Conservation (phyloP, 2,113 vertebrate species). For the Lampris incognitus region DNA sequence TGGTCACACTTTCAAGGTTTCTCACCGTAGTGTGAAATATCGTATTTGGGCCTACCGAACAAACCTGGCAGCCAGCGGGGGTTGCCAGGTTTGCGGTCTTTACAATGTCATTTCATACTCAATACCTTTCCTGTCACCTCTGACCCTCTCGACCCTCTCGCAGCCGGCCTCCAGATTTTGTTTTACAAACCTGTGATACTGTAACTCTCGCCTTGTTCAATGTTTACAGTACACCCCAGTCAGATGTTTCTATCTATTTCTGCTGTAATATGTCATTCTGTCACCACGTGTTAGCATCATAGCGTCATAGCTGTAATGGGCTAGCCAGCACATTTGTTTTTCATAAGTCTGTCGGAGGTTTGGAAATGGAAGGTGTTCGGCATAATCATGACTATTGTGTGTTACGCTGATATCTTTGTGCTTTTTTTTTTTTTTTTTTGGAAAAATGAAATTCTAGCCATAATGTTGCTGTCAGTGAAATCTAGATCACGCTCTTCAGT, state of each 20-base stretch:
- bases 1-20: constrained; percentile 11
- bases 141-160: constrained; percentile 45
- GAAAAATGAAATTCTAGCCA: neutral
- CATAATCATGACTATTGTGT: neutral
- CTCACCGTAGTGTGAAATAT: constrained; percentile 25
- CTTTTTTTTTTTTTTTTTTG: too few species aligned
- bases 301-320: constrained; percentile 47
- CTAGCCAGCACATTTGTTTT: constrained; percentile 15
- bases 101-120: constrained; percentile 16
- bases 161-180: constrained; percentile 25
- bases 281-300: constrained; percentile 1
- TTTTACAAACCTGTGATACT: constrained; percentile 8
- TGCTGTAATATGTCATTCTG: constrained; percentile 21
- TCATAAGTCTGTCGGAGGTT: neutral
- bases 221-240: constrained; percentile 41
- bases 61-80: neutral
- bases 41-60: constrained; percentile 14
- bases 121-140: constrained; percentile 11
- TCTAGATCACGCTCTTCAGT: neutral
- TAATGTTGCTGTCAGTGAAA: constrained; percentile 10
- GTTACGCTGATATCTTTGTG: neutral
- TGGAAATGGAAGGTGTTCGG: constrained; percentile 8
- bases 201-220: constrained; percentile 53
- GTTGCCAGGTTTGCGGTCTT: neutral
- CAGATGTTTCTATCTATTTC: neutral